Evolutionary conservation across 2,113 vertebrate species (phyloP), one percentile per base, ranked within the genome.

Genomic region (Tupaia tana): DNA sequence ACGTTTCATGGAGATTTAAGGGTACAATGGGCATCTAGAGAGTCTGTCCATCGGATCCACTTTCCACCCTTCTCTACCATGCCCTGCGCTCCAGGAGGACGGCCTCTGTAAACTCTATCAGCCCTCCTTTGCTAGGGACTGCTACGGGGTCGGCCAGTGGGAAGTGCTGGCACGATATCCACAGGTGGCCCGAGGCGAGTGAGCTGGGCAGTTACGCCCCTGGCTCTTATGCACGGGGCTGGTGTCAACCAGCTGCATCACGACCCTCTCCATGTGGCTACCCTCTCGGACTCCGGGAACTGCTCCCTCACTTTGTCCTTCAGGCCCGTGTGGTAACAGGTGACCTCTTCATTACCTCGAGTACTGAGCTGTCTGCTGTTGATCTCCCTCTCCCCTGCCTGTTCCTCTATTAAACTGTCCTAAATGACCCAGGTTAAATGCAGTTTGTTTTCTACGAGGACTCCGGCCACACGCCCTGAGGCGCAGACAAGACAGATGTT

Each of bases 401-500:
- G 11, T 14, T 5, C 61, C 58, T 88, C 58, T 27, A 58, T 11
- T 54, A 89, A 74, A 29, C 0, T 84, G 13, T 43, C 54, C 12
- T 58, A 31, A 63, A 20, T 15, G 10, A 43, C 19, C 29, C 12
- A 2, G 14, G 64, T 70, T 59, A 58, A 22, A 34, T 8, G 59
- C 56, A 29, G 67, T 75, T 29, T 13, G 13, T 27, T 66, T 31
- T 43, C 78, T 43, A 0, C 22, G 15, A 74, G 34, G 64, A 70
- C n/a, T 18, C 52, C 69, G 79, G 80, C 19, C 2, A 12, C 1
- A 20, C 59, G 3, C 22, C 52, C n/a, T 25, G 9, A 0, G 52
- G n/a, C 2, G 1, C 0, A 6, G 58, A 24, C 54, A n/a, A 25
- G 34, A n/a, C 12, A 25, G 78, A 8, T 0, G 1, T 43, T n/a